phyloP scores from a whole-genome alignment of 1,140 invertebrate species.

The Pentalonia nigronervosa region DNA sequence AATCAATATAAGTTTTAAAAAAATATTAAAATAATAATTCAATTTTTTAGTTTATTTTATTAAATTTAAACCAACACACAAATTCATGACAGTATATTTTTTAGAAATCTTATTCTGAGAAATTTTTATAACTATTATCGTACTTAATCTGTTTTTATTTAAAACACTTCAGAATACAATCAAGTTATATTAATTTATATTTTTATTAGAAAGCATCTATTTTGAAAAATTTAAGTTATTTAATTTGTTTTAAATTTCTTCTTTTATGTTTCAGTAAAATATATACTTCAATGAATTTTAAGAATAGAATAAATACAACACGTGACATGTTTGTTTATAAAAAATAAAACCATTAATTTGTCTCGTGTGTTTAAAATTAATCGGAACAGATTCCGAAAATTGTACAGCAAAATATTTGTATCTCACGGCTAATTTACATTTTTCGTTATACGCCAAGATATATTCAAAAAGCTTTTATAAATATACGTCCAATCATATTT shows the following conservation, averaged over 20 bases:
- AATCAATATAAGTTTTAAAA: neutral
- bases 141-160: neutral
- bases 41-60: too few relatives aligned
- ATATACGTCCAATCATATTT: neutral
- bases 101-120: neutral
- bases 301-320: slow-evolving; percentile 3
- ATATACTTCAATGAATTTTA: neutral
- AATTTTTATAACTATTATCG: neutral
- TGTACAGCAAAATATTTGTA: slow-evolving; percentile 12
- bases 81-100: neutral
- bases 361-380: slow-evolving; percentile 11
- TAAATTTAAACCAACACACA: neutral
- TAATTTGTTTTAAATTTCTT: neutral
- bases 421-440: slow-evolving; percentile 37
- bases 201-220: neutral
- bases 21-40: too few relatives aligned
- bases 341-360: slow-evolving; percentile 28
- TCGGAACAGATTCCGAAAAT: slow-evolving; percentile 36
- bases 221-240: neutral
- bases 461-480: slow-evolving; percentile 1
- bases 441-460: slow-evolving; percentile 3
- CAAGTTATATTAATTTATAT: neutral
- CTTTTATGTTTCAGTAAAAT: neutral
- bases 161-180: neutral
- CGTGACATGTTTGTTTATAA: neutral